These are phyloP conservation scores for Falcunculus frontatus DNA, from an alignment of 2,113 vertebrate species.

Conservation along the genomic window DNA sequence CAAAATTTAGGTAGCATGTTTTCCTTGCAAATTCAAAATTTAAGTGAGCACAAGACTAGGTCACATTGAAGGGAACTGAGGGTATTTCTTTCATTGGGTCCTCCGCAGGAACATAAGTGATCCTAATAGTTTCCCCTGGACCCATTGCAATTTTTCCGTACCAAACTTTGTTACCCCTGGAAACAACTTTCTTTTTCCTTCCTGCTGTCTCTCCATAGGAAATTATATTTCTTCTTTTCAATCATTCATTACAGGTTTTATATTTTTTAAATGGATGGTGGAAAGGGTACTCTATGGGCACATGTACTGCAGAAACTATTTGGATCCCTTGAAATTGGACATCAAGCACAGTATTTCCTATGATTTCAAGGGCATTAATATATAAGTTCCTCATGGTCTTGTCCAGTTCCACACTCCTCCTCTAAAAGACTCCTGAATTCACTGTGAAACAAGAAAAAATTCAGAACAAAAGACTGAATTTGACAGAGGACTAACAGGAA, in stretches of 20 bases:
- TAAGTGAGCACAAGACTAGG: background rate
- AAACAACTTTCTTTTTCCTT: background rate
- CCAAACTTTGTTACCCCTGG: background rate
- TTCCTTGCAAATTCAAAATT: background rate
- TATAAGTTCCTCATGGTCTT: background rate
- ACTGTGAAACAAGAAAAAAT: background rate
- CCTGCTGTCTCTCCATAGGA: background rate
- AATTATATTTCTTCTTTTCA: background rate
- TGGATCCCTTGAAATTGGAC: background rate
- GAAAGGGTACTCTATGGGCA: background rate
- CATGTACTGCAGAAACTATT: background rate
- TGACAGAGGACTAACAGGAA: background rate
- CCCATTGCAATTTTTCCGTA: background rate
- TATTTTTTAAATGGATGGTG: background rate
- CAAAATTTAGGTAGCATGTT: background rate
- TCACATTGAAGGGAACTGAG: background rate
- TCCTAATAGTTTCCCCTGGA: background rate
- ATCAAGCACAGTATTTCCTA: background rate
- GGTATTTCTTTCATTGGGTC: background rate
- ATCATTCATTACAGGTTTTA: background rate
- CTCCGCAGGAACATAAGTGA: background rate
- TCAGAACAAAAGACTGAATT: background rate
- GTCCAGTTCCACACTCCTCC: background rate
- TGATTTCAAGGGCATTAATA: background rate
- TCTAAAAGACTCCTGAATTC: background rate